These are phyloP conservation scores for Halichondria panicea DNA, from an alignment of 37 sponge, comb jelly and placozoan genomes.

Conservation along the genomic window DNA sequence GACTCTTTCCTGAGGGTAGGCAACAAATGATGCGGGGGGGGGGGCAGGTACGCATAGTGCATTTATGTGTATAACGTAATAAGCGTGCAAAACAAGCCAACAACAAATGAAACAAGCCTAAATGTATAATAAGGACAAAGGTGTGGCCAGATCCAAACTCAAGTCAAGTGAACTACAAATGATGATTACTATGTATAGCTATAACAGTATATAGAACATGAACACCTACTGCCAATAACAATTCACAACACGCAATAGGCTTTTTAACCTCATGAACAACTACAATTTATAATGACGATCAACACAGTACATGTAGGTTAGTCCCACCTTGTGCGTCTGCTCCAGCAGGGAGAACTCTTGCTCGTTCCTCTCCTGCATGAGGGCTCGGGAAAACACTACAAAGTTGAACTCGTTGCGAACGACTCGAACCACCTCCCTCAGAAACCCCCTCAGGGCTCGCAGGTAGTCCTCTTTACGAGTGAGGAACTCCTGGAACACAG, in stretches of 20 bases:
- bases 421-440: slow-evolving; percentile 82
- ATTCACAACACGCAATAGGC: too few species aligned
- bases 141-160: too few species aligned
- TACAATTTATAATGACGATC: too few species aligned
- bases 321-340: slow-evolving; percentile 47
- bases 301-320: neutral
- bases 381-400: slow-evolving; percentile 53
- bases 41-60: neutral
- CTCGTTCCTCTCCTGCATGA: slow-evolving; percentile 74
- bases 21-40: neutral
- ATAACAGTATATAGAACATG: too few species aligned
- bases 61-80: neutral
- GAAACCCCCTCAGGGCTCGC: slow-evolving; percentile 69
- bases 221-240: too few species aligned
- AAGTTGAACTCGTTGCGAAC: slow-evolving; percentile 82
- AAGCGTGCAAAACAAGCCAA: neutral
- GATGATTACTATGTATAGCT: too few species aligned
- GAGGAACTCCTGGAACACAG: slow-evolving; percentile 77
- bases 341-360: slow-evolving; percentile 43
- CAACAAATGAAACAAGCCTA: too few species aligned
- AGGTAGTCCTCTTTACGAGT: slow-evolving; percentile 76
- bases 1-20: neutral
- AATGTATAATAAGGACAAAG: too few species aligned
- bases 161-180: too few species aligned
- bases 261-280: too few species aligned